Percentiles rank a stretch among this genome's conserved stretches.
Conservation (phyloP, 2,888 invertebrate genomes). For the Epirrhoe tristata region DNA sequence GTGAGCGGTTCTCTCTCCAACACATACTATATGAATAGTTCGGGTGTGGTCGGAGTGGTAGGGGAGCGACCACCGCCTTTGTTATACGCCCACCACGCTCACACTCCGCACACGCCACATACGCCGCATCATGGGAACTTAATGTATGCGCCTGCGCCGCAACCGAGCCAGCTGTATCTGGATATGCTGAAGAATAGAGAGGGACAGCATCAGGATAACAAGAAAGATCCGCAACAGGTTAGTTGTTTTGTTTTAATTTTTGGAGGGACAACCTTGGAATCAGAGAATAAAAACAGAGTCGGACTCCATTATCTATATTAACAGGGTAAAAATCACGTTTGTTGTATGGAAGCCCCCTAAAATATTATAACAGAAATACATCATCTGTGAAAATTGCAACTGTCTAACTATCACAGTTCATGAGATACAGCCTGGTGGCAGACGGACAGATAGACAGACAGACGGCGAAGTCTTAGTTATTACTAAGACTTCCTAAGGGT, state of each 20-base stretch:
- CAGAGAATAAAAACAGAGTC: no score
- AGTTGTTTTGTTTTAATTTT: constrained; percentile 2
- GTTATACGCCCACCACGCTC: constrained; percentile 75
- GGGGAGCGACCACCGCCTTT: constrained; percentile 75
- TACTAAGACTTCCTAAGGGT: no score
- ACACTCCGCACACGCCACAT: constrained; percentile 72
- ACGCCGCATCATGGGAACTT: constrained; percentile 69
- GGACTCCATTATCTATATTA: no score
- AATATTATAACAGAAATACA: no score
- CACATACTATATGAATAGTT: constrained; percentile 72
- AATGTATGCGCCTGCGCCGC: constrained; percentile 74
- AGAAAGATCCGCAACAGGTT: constrained; percentile 75
- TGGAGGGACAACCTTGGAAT: no score
- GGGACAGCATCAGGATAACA: constrained; percentile 70
- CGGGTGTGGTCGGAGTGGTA: constrained; percentile 72
- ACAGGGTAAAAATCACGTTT: no score
- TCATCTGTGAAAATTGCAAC: no score
- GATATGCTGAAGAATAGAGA: constrained; percentile 78
- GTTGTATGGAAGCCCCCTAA: no score
- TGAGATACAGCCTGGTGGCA: no score
- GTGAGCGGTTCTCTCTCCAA: constrained; percentile 66
- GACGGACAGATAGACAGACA: no score
- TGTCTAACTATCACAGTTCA: no score
- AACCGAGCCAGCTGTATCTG: constrained; percentile 67
- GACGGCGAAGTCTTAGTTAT: no score